Evolutionary conservation across 2,888 invertebrate genomes (phyloP).

Genomic region (Anthoptus insignis): DNA sequence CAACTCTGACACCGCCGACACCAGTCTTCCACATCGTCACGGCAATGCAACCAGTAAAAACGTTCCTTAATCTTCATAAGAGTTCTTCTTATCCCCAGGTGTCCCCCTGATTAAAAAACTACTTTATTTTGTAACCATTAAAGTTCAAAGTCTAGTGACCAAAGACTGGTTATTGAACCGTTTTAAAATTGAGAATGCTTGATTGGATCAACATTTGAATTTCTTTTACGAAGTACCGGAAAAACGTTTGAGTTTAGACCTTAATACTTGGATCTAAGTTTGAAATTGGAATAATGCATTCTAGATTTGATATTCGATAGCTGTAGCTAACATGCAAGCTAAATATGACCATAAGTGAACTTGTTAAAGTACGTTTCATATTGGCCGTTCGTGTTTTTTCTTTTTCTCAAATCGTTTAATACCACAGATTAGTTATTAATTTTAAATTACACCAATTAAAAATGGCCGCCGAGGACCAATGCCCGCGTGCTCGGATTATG

Average conservation of each 20-base stretch:
- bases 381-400: background rate
- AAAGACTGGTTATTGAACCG: background rate
- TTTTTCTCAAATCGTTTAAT: constrained; percentile 22
- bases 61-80: no score
- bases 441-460: constrained; percentile 39
- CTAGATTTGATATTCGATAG: constrained; percentile 15
- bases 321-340: background rate
- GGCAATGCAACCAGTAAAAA: no score
- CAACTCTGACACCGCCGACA: no score
- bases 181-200: constrained; percentile 9
- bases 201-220: constrained; percentile 37
- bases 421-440: constrained; percentile 35
- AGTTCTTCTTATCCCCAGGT: no score
- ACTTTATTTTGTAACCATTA: background rate
- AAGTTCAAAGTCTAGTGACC: constrained; percentile 5
- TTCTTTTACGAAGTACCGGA: constrained; percentile 8
- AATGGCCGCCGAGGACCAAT: constrained; percentile 23
- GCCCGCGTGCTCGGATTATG: constrained; percentile 22
- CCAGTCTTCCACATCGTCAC: no score
- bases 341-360: constrained; percentile 7
- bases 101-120: no score
- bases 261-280: background rate
- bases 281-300: background rate
- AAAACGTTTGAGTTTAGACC: background rate
- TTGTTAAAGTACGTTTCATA: constrained; percentile 1